phyloP scores from a whole-genome alignment of 2,888 invertebrate species.

The Andrena haemorrhoa region DNA sequence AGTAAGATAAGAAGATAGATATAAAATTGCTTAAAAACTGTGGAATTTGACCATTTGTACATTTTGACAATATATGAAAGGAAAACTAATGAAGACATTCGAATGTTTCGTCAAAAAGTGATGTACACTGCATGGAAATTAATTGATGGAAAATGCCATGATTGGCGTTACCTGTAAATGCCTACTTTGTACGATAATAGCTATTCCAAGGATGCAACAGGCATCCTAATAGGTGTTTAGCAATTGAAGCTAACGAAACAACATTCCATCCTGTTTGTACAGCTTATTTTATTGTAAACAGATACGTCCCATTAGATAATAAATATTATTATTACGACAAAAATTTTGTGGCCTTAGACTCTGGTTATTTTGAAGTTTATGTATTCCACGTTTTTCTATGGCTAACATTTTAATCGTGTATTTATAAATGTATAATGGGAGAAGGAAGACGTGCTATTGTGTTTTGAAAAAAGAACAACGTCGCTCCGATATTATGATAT shows the following conservation, averaged over 20 bases:
- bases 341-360: slow-evolving; percentile 74
- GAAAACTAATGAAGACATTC: slow-evolving; percentile 31
- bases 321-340: slow-evolving; percentile 69
- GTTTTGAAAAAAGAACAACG: not conserved
- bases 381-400: slow-evolving; percentile 35
- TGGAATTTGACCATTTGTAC: slow-evolving; percentile 60
- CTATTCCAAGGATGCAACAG: slow-evolving; percentile 61
- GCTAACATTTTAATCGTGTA: slow-evolving; percentile 21
- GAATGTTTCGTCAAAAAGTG: slow-evolving; percentile 56
- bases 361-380: slow-evolving; percentile 63
- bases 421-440: slow-evolving; percentile 16
- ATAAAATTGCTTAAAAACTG: slow-evolving; percentile 46
- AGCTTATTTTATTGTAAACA: slow-evolving; percentile 74
- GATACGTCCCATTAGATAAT: slow-evolving; percentile 75
- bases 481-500: slow-evolving; percentile 36
- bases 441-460: not conserved
- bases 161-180: slow-evolving; percentile 57
- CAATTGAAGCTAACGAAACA: slow-evolving; percentile 68
- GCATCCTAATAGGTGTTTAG: slow-evolving; percentile 61
- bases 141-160: slow-evolving; percentile 46
- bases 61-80: slow-evolving; percentile 63
- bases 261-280: slow-evolving; percentile 77
- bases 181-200: slow-evolving; percentile 69
- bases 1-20: slow-evolving; percentile 42
- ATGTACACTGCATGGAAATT: slow-evolving; percentile 51